Evolutionary conservation across 2,797 vertebrate genomes (phyloP).

Genomic region (Centropyge bicolor): DNA sequence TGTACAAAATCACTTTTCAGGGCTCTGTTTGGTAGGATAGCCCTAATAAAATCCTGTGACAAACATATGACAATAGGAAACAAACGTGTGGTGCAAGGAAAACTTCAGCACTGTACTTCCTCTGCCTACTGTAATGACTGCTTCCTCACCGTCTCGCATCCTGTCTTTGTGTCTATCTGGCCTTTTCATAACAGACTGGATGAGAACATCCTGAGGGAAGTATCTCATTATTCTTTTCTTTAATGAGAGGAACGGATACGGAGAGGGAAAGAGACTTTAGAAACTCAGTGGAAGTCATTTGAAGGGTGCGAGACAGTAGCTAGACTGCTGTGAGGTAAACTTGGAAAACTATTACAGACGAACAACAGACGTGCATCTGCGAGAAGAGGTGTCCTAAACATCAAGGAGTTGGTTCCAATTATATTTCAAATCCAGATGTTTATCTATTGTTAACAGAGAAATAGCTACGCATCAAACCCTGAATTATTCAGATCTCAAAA

Average conservation of each 20-base stretch:
- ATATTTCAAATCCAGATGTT: constrained; percentile 21
- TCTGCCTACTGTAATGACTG: constrained; percentile 41
- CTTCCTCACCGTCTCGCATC: constrained; percentile 29
- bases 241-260: constrained; percentile 45
- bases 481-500: constrained; percentile 8
- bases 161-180: constrained; percentile 54
- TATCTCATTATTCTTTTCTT: constrained; percentile 59
- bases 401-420: constrained; percentile 34
- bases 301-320: constrained; percentile 50
- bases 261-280: constrained; percentile 10
- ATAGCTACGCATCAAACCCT: background rate
- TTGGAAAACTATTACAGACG: constrained; percentile 41
- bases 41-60: constrained; percentile 21
- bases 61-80: constrained; percentile 16
- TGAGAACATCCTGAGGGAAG: constrained; percentile 60
- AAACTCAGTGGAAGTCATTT: constrained; percentile 52
- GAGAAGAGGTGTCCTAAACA: constrained; percentile 28
- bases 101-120: constrained; percentile 6
- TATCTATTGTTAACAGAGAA: constrained; percentile 7
- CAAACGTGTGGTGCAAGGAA: constrained; percentile 8
- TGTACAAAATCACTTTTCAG: constrained; percentile 31
- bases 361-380: constrained; percentile 14
- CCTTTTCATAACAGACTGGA: constrained; percentile 50
- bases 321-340: constrained; percentile 64
- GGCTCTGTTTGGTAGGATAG: constrained; percentile 18